Evolutionary conservation across 1,140 invertebrate genomes (phyloP).

Genomic region (Plutomurus gul): DNA sequence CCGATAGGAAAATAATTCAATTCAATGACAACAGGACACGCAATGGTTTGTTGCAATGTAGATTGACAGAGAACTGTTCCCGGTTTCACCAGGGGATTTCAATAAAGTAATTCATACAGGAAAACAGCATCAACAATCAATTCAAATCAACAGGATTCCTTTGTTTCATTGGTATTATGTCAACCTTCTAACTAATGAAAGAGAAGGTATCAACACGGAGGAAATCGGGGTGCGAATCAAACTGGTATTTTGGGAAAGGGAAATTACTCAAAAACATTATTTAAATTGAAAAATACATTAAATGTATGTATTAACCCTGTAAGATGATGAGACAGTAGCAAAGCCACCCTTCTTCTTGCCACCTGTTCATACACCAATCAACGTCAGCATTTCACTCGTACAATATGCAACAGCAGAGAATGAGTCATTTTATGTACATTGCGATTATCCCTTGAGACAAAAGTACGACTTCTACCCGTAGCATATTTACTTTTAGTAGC

Average conservation of each 20-base stretch:
- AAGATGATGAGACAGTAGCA: conserved; percentile 61
- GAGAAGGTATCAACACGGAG: not conserved
- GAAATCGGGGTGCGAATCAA: not conserved
- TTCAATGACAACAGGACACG: conserved; percentile 19
- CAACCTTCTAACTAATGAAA: conserved; percentile 2
- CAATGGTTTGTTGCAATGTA: conserved; percentile 7
- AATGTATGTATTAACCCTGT: conserved; percentile 50
- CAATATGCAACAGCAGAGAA: too few species aligned
- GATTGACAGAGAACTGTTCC: conserved; percentile 19
- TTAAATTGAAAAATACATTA: not conserved
- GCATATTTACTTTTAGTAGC: conserved; percentile 1
- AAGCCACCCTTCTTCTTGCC: conserved; percentile 58
- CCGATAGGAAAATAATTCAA: conserved; percentile 19
- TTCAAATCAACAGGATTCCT: not conserved
- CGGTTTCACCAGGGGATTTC: conserved; percentile 14
- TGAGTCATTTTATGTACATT: too few species aligned
- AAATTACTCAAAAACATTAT: not conserved
- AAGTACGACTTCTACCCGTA: not conserved
- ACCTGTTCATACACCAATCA: conserved; percentile 40
- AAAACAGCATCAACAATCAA: not conserved
- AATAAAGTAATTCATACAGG: not conserved
- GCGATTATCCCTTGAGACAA: not conserved
- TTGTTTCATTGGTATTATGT: not conserved
- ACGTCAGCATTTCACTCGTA: not conserved
- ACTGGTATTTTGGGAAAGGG: not conserved